phyloP scores from a whole-genome alignment of 2,888 invertebrate species.

The Leucophora obtusa region DNA sequence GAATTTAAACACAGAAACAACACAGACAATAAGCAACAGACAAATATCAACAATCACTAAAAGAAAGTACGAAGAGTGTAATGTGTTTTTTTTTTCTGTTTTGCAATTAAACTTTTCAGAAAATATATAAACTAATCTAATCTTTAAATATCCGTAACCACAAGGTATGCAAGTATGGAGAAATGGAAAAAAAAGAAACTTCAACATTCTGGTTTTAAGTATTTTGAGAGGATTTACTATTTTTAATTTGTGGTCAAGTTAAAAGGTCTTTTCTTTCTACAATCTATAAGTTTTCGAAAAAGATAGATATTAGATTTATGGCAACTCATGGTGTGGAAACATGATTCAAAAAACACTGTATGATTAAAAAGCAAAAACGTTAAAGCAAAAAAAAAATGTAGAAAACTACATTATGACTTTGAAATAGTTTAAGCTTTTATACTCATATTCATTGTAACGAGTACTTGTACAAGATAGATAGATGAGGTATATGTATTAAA shows the following conservation, averaged over 20 bases:
- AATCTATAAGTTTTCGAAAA: constrained; percentile 14
- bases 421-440: constrained; percentile 62
- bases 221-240: constrained; percentile 34
- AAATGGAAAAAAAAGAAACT: neutral
- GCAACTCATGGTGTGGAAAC: constrained; percentile 68
- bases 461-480: neutral
- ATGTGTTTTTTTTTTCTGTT: constrained; percentile 14
- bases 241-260: constrained; percentile 47
- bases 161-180: constrained; percentile 18
- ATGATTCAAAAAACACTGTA: constrained; percentile 62
- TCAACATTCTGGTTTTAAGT: neutral
- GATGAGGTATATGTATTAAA: constrained; percentile 12
- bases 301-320: constrained; percentile 68
- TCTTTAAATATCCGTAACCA: constrained; percentile 60
- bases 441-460: constrained; percentile 8
- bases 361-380: constrained; percentile 50
- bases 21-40: neutral
- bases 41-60: constrained; percentile 24
- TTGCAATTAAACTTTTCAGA: constrained; percentile 62
- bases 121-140: constrained; percentile 57
- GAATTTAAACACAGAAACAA: neutral
- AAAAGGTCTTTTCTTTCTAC: constrained; percentile 28
- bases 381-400: constrained; percentile 41
- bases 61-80: constrained; percentile 33
- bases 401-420: constrained; percentile 55